These are phyloP conservation scores for Listronotus bonariensis DNA, from an alignment of 1,140 invertebrate species.

Conservation along the genomic window DNA sequence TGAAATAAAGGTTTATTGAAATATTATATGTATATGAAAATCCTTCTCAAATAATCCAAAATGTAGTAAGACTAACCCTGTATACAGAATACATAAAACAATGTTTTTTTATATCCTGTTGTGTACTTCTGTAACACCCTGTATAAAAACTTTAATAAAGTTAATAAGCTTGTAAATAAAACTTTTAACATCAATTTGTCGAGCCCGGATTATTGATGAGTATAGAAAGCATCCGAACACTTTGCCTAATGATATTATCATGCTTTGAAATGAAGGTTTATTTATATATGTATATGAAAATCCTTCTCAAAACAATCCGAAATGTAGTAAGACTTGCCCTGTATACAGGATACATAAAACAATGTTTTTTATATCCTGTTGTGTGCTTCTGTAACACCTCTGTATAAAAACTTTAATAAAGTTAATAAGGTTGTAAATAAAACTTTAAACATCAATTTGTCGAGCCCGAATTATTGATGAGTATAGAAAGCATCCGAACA, in stretches of 20 bases:
- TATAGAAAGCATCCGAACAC: not conserved
- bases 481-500: not conserved
- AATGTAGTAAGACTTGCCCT: conserved; percentile 45
- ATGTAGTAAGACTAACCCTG: conserved; percentile 45
- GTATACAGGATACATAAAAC: no score
- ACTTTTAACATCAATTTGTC: conserved; percentile 20
- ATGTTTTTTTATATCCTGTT: no score
- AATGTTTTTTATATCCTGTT: no score
- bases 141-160: no score
- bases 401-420: no score
- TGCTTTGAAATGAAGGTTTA: not conserved
- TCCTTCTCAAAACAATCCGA: conserved; percentile 43
- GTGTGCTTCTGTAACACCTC: no score
- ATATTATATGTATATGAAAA: no score
- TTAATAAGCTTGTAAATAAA: not conserved
- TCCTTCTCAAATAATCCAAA: no score
- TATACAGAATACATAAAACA: no score
- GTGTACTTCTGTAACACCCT: no score
- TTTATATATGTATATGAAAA: conserved; percentile 17
- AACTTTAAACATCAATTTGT: conserved; percentile 23
- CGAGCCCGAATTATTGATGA: conserved; percentile 1
- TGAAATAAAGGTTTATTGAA: no score
- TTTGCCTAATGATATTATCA: conserved; percentile 19
- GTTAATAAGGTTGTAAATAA: not conserved
- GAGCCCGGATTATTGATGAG: not conserved